phyloP scores from a whole-genome alignment of 2,888 invertebrate genomes.

The Agrotis ipsilon region DNA sequence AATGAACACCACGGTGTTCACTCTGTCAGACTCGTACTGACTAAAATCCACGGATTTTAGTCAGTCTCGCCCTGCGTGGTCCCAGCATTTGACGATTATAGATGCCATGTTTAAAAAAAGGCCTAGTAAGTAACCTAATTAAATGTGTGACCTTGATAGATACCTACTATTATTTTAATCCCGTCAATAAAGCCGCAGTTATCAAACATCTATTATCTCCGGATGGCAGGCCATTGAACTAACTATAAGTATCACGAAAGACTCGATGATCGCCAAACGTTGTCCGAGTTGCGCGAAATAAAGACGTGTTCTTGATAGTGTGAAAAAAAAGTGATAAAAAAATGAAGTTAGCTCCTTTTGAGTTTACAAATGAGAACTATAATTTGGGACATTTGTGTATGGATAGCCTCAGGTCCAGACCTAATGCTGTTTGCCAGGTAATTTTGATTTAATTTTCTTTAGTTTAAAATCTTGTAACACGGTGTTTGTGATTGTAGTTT shows the following conservation, averaged over 20 bases:
- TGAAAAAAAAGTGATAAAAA: slow-evolving; percentile 19
- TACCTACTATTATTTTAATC: neutral
- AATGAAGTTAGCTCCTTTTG: slow-evolving; percentile 56
- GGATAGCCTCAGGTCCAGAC: slow-evolving; percentile 67
- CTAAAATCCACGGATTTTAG: too few relatives aligned
- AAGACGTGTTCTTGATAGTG: slow-evolving; percentile 34
- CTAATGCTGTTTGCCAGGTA: slow-evolving; percentile 65
- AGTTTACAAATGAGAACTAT: slow-evolving; percentile 60
- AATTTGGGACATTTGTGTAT: slow-evolving; percentile 74
- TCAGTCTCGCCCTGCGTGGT: too few relatives aligned
- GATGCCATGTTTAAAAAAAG: too few relatives aligned
- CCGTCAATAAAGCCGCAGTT: slow-evolving; percentile 8
- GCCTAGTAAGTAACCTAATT: neutral
- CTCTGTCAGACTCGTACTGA: too few relatives aligned
- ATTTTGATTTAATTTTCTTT: neutral
- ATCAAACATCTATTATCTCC: slow-evolving; percentile 28
- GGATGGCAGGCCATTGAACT: slow-evolving; percentile 32
- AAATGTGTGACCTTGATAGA: neutral
- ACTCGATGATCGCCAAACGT: slow-evolving; percentile 25
- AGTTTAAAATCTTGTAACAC: too few relatives aligned
- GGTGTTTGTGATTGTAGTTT: too few relatives aligned
- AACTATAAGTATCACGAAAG: slow-evolving; percentile 21
- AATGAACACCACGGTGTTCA: too few relatives aligned
- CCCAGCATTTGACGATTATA: too few relatives aligned
- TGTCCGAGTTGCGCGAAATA: neutral